Base-by-base conservation (phyloP, 2,113 vertebrate genomes). In the Chloropsis hardwickii region DNA sequence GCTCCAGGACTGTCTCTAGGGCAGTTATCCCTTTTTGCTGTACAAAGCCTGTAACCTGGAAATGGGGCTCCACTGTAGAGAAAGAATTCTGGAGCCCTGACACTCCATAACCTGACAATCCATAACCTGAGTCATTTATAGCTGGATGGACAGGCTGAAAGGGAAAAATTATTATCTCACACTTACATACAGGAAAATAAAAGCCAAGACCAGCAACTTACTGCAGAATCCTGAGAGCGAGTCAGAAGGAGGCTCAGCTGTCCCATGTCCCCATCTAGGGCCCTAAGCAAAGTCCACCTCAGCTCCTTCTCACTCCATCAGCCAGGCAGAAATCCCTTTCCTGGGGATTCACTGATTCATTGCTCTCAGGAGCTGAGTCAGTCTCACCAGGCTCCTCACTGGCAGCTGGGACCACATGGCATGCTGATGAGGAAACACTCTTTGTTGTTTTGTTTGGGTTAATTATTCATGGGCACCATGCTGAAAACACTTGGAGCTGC, bases 401-500 rank as follows among this genome's bases (percentile, higher is more conserved):
- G 93, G 78, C 73, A 94, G 80, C 91, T 44, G 39, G 58, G 67
- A 15, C 56, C 73, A 14, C 62, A 14, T 5, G 81, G 85, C 4
- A 7, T 0, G 4, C 86, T 73, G 95, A 51, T 31, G 93, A 92
- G 90, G 92, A 95, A 94, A 88, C 6, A 3, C 73, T 48, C 11
- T 27, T 78, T 74, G 64, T 88, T 93, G 92, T 58, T 90, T 87
- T 48, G 31, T 74, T 94, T 71, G 90, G 76, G 44, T 93, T 60
- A 44, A 60, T 93, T 88, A 92, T 81, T 88, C 76, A 56, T 20
- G 85, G 71, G 39, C 56, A 48, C 47, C 25, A 18, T 9, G 67
- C 94, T 90, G 88, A 10, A 66, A 92, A 92, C 70, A 24, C 71
- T 69, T 2, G 1, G 95, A 94, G 90, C 82, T 95, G 92, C 90